A percentile compares a stretch with the other conserved stretches of the same genome.
Conservation (phyloP, 2,888 invertebrate genomes). For the Volucella inflata region DNA sequence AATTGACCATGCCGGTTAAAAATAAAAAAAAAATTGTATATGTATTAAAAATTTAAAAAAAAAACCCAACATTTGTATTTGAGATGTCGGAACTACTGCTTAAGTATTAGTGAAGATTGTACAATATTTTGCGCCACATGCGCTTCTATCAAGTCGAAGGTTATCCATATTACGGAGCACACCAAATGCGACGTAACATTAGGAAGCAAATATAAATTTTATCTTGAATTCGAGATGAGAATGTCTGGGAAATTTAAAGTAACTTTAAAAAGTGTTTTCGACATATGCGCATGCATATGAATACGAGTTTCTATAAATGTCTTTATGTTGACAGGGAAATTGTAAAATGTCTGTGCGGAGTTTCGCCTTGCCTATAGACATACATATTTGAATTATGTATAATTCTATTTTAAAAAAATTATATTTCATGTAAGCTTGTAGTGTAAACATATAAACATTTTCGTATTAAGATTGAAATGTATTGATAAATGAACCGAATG, state of each 20-base stretch:
- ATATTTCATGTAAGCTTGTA: no score
- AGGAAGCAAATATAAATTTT: neutral
- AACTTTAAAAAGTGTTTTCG: no score
- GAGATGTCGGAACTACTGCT: constrained; percentile 1
- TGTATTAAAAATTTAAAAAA: neutral
- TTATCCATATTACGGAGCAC: neutral
- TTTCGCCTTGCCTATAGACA: no score
- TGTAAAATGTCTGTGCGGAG: no score
- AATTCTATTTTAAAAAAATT: no score
- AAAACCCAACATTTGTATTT: neutral
- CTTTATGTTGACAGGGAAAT: no score
- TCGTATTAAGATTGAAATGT: no score
- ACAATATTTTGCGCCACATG: constrained; percentile 19
- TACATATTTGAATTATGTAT: no score
- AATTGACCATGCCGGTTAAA: constrained; percentile 57
- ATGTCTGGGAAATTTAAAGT: neutral
- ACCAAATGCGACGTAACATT: neutral
- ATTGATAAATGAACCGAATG: no score
- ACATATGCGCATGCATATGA: no score
- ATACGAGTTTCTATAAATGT: no score
- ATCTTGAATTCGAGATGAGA: constrained; percentile 8
- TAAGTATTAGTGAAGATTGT: constrained; percentile 8
- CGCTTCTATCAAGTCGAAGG: constrained; percentile 25
- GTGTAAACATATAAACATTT: no score
- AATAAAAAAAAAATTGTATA: constrained; percentile 25